A percentile compares a stretch with the other conserved stretches of the same genome.
Conservation (phyloP, 2,888 invertebrate genomes). For the Camponotus fellah region DNA sequence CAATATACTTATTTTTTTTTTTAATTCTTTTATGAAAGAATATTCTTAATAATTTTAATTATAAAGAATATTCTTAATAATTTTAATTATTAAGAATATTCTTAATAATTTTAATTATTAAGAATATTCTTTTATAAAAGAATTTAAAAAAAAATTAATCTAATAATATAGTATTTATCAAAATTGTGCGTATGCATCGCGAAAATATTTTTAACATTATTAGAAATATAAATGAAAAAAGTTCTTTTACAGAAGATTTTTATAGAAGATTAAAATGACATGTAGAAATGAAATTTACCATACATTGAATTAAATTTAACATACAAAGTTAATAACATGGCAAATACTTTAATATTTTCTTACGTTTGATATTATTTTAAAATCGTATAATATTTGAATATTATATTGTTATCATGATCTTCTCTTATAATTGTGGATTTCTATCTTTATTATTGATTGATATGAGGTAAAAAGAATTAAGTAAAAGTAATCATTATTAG, state of each 20-base stretch:
- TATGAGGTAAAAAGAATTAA: not conserved
- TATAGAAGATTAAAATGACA: not conserved
- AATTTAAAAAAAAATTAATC: no score
- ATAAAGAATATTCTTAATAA: no score
- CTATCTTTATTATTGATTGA: not conserved
- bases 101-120: no score
- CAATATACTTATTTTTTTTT: not conserved
- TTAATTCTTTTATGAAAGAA: not conserved
- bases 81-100: no score
- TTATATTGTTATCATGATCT: not conserved
- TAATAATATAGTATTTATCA: not conserved
- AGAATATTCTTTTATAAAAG: no score
- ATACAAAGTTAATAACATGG: no score
- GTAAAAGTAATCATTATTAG: not conserved
- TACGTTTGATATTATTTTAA: not conserved
- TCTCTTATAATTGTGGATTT: not conserved
- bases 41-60: not conserved
- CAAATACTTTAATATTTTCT: no score
- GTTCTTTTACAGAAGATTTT: not conserved
- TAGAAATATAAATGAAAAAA: not conserved
- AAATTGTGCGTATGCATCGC: not conserved
- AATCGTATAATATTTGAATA: slow-evolving; percentile 6
- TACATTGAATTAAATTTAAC: not conserved
- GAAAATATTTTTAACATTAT: not conserved
- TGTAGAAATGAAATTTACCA: not conserved